Percentiles rank a stretch among this genome's conserved stretches.
Evolutionary conservation across 2,888 invertebrate genomes (phyloP).

Genomic region (Lasioglossum malachurum): DNA sequence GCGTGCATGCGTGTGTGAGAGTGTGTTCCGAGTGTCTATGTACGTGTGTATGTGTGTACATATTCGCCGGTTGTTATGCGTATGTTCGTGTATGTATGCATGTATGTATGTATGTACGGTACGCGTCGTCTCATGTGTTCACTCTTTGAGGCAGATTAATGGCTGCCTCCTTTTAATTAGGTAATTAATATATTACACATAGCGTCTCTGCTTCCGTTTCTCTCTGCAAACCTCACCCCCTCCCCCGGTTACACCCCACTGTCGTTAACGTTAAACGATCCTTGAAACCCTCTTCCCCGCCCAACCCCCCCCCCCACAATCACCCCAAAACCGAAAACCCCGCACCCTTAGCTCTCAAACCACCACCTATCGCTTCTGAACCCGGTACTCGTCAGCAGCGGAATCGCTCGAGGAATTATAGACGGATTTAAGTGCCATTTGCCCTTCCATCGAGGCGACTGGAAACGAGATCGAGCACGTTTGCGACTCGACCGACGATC

Average conservation of each 20-base stretch:
- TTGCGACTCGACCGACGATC: conserved; percentile 45
- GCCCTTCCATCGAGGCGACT: conserved; percentile 66
- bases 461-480: conserved; percentile 59
- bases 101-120: conserved; percentile 40
- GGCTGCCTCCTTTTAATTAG: conserved; percentile 80
- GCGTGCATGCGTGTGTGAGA: conserved; percentile 21
- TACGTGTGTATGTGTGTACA: background rate
- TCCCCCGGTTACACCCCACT: conserved; percentile 9
- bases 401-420: conserved; percentile 71
- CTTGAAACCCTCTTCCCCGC: background rate
- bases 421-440: conserved; percentile 78
- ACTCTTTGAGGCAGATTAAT: conserved; percentile 76
- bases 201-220: conserved; percentile 73
- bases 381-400: conserved; percentile 52
- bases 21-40: conserved; percentile 21
- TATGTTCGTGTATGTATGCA: conserved; percentile 19
- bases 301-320: background rate
- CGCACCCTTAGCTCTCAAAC: conserved; percentile 3
- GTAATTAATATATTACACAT: conserved; percentile 83
- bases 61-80: conserved; percentile 32
- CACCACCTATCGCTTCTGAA: conserved; percentile 8
- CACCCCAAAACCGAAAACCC: background rate
- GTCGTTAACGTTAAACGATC: conserved; percentile 21
- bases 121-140: conserved; percentile 52
- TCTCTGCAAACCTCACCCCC: conserved; percentile 38